phyloP scores from a whole-genome alignment of 2,888 invertebrate genomes.

The Aleiodes leptofemur region DNA sequence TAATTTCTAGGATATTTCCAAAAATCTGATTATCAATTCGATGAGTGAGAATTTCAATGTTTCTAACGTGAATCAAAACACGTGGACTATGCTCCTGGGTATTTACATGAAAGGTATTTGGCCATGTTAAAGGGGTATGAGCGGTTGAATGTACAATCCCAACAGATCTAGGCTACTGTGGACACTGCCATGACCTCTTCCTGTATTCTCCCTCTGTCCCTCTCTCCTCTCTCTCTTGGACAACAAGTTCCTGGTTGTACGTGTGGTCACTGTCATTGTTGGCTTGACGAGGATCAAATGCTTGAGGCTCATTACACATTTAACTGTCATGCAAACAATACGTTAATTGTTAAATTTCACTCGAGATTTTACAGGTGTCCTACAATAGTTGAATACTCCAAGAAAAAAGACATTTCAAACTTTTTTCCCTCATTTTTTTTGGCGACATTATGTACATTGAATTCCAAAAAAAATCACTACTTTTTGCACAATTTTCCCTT shows the following conservation, averaged over 20 bases:
- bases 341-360: not conserved
- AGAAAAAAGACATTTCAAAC: no score
- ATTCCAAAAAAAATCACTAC: no score
- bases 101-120: slow-evolving; percentile 20
- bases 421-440: not conserved
- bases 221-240: no score
- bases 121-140: slow-evolving; percentile 22
- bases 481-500: no score
- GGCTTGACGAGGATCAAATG: slow-evolving; percentile 32
- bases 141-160: slow-evolving; percentile 28
- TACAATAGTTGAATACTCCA: no score
- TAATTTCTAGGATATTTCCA: no score
- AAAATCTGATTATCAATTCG: no score
- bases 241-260: slow-evolving; percentile 18
- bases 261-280: slow-evolving; percentile 29
- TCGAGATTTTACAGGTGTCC: not conserved
- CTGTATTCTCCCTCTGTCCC: no score
- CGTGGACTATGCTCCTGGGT: slow-evolving; percentile 18
- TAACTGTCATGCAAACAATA: slow-evolving; percentile 34
- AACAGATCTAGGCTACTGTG: slow-evolving; percentile 28
- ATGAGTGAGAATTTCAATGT: not conserved
- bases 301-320: slow-evolving; percentile 32
- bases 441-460: no score
- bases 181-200: slow-evolving; percentile 10
- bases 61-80: not conserved